Evolutionary conservation across 2,888 invertebrate genomes (phyloP), one percentile per base, ranked within the genome.

Genomic region (Eupithecia insigniata): DNA sequence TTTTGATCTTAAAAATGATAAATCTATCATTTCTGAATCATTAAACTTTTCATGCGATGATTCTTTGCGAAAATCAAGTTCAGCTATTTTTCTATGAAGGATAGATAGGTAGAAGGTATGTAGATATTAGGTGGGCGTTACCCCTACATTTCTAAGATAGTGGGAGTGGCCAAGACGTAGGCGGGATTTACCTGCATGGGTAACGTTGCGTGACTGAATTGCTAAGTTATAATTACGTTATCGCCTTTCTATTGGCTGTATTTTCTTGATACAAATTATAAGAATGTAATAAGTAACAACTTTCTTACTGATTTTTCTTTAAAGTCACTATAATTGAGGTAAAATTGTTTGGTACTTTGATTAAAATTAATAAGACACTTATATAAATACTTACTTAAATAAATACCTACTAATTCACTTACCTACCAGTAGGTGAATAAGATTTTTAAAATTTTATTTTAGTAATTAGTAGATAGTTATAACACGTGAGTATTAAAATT

Each of bases 141-240:
- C 82, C 77, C 78, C 75, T 80, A 85, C 90, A 87, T 87, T 89
- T 85, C 84, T 90, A 93, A 93, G 92, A 92, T 87, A 89, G 85
- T 78, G 84, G 92, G 92, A 32, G 68, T 61, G 83, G 84, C 80
- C 77, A 86, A 91, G 91, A 89, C 86, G 85, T 80, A 80, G 86
- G 86, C 82, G 85, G 81, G 43, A 73, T 80, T 69, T 4, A 14
- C 14, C 26, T 70, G 78, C 70, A 90, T 90, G 89, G 90, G 90
- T 64, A 72, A 46, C 72, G 55, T 73, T 67, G 72, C 70, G 72
- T 72, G 74, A 71, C 69, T 69, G 61, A 60, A n/a, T 43, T 66
- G 68, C 51, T 73, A 81, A 79, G 75, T 77, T 77, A 70, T 62
- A 65, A 66, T 68, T 28, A 70, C 26, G 55, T 55, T 26, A 26